These are phyloP conservation scores for Lophotriccus pileatus DNA, from an alignment of 2,797 vertebrate genomes.

Conservation along the genomic window DNA sequence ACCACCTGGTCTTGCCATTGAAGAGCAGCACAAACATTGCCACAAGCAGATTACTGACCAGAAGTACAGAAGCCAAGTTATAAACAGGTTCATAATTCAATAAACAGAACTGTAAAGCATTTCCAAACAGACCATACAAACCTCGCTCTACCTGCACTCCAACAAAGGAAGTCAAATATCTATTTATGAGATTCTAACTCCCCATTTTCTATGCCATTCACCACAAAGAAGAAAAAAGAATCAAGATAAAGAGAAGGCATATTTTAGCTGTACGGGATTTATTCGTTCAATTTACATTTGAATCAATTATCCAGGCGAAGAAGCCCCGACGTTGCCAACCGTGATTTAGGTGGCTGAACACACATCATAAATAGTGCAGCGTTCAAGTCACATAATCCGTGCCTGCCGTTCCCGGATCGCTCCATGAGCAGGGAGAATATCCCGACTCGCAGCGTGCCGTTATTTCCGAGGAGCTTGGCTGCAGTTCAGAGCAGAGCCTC, in stretches of 20 bases:
- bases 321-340: neutral
- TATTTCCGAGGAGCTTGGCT: neutral
- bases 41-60: conserved; percentile 5
- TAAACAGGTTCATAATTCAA: neutral
- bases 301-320: conserved; percentile 47
- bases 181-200: conserved; percentile 29
- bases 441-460: rapidly evolving
- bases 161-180: neutral
- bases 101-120: neutral
- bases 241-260: conserved; percentile 22
- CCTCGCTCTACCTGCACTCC: neutral
- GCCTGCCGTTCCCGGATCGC: neutral
- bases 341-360: conserved; percentile 42
- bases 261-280: conserved; percentile 45
- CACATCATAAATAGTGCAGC: neutral
- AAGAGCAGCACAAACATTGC: neutral
- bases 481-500: neutral
- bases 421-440: neutral
- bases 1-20: neutral
- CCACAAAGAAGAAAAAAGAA: neutral
- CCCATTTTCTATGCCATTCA: neutral
- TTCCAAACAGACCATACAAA: neutral
- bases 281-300: conserved; percentile 46
- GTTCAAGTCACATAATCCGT: neutral
- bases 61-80: neutral